A percentile compares a stretch with the other conserved stretches of the same genome.
Evolutionary conservation across 1,140 invertebrate genomes (phyloP).

Genomic region (Galleria mellonella): DNA sequence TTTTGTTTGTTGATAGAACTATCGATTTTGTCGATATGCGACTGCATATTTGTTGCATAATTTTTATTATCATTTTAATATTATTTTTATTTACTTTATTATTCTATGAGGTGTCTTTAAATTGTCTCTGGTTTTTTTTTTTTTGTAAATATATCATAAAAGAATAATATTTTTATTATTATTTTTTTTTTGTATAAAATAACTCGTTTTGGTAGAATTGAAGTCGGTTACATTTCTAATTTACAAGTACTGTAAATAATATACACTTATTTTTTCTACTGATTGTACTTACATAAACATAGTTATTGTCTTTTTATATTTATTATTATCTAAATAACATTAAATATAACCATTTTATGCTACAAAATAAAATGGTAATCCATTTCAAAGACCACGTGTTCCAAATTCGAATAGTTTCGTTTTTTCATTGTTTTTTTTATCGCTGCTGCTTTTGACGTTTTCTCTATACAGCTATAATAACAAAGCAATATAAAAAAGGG

Average conservation of each 20-base stretch:
- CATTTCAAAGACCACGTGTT: constrained; percentile 26
- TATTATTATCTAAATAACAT: no score
- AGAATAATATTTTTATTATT: background rate
- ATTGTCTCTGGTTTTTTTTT: no score
- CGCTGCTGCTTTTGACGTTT: constrained; percentile 17
- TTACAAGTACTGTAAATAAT: no score
- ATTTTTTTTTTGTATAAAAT: background rate
- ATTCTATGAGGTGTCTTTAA: no score
- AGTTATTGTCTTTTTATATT: no score
- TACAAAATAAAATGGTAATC: no score
- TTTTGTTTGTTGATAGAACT: constrained; percentile 19
- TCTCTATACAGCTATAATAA: background rate
- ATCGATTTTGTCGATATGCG: constrained; percentile 35
- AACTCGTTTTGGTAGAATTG: background rate
- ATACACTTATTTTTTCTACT: no score
- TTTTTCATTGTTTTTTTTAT: constrained; percentile 11
- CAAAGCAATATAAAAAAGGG: no score
- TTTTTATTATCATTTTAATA: background rate
- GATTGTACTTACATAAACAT: no score
- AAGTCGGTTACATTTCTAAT: no score
- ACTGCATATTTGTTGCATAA: background rate
- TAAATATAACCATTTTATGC: no score
- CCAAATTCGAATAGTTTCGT: constrained; percentile 15
- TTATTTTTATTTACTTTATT: background rate
- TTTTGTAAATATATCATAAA: no score